Conservation (phyloP, 2,113 vertebrate genomes). For the Notothenia coriiceps region DNA sequence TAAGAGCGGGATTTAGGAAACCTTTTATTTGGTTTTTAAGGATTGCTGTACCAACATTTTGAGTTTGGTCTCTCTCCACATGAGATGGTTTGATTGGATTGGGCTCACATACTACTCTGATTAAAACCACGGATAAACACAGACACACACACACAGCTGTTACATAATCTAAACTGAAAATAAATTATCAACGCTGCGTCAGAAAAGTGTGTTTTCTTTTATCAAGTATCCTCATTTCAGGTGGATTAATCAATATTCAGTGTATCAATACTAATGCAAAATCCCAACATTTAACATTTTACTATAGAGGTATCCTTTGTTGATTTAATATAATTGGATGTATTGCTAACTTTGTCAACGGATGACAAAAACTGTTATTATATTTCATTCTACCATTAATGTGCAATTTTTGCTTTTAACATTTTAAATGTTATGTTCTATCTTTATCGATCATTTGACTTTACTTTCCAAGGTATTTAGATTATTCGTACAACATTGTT, state of each 20-base stretch:
- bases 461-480: too few relatives aligned
- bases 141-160: conserved; percentile 79
- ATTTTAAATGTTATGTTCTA: too few relatives aligned
- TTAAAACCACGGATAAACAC: conserved; percentile 59
- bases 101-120: conserved; percentile 63
- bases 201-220: conserved; percentile 23
- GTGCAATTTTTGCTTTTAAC: too few relatives aligned
- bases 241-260: not conserved
- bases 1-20: conserved; percentile 63
- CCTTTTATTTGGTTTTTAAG: conserved; percentile 76
- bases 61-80: conserved; percentile 79
- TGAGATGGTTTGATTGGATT: conserved; percentile 74
- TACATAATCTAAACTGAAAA: conserved; percentile 93
- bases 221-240: not conserved
- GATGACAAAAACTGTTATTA: not conserved
- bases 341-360: not conserved
- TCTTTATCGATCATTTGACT: too few relatives aligned
- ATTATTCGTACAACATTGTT: too few relatives aligned
- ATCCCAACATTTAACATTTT: not conserved
- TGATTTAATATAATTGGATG: not conserved
- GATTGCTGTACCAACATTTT: conserved; percentile 85
- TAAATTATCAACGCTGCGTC: conserved; percentile 93
- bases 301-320: not conserved
- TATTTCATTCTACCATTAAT: not conserved
- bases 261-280: not conserved